phyloP scores from a whole-genome alignment of 1,140 invertebrate species.

The Nephotettix cincticeps region DNA sequence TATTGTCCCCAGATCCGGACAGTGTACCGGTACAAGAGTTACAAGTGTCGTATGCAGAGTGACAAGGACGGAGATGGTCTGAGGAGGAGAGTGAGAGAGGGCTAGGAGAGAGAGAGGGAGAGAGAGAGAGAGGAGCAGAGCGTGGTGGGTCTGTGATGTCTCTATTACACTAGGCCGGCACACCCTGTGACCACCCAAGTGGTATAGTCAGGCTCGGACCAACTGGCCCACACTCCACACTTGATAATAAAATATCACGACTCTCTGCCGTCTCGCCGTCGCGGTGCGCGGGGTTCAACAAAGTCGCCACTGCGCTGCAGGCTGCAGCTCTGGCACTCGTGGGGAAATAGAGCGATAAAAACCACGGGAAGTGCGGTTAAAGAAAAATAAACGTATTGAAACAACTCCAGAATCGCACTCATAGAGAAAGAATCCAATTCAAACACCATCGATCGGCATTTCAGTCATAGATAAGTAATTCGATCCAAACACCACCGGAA shows the following conservation, averaged over 20 bases:
- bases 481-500: too few species aligned
- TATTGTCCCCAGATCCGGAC: too few species aligned
- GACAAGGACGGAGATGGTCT: not conserved
- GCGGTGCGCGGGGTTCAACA: not conserved
- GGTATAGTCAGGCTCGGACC: not conserved
- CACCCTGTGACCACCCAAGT: conserved; percentile 20
- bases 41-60: too few species aligned
- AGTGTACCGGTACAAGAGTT: too few species aligned
- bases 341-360: too few species aligned
- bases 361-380: too few species aligned
- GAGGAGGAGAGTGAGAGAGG: not conserved
- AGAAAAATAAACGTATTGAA: too few species aligned
- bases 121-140: not conserved
- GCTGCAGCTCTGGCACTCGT: not conserved
- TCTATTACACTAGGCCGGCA: conserved; percentile 7
- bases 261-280: not conserved
- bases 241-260: conserved; percentile 15
- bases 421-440: too few species aligned
- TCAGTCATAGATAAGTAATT: too few species aligned
- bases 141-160: conserved; percentile 7
- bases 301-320: not conserved
- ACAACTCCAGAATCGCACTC: too few species aligned
- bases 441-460: too few species aligned
- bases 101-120: not conserved
- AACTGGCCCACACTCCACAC: conserved; percentile 17